Base-by-base conservation (phyloP, 37 sponge, comb jelly and placozoan species). In the Halisarca cf. caerulea region DNA sequence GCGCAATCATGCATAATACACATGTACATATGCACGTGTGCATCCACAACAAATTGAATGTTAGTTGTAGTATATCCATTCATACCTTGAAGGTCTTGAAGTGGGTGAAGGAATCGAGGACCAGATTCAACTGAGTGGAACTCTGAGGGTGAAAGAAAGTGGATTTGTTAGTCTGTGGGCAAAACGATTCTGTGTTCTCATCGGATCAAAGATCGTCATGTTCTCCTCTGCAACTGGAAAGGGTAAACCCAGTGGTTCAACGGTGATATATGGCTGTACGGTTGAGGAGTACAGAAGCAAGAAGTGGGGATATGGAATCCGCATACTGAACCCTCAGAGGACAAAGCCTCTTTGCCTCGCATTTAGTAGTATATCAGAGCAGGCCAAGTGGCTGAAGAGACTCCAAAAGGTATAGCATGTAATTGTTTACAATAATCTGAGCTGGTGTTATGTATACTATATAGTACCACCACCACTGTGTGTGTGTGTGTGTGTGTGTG, bases 101-200 rank as follows among this genome's bases (percentile, higher is more conserved):
- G 20, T 38, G 20, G 90, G 81, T 3, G 66, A 89, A n/a, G 54
- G 80, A 27, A 57, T 82, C 0, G 90, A 89, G 24, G 90, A 89
- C 23, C 81, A 75, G 20, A 88, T 87, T 0, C 90, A 93, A 75
- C 83, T 93, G 41, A 82, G 82, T 21, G 83, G 73, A 41, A 33
- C 62, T 8, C 38, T 89, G n/a, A 84, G 77, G 36, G 85, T 93
- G 6, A 93, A 93, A 58, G 93, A 93, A 53, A 81, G 27, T 28
- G 83, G 92, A 2, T 32, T 75, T 17, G 20, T 81, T 18, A 58
- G 59, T 24, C 38, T 75, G 38, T 96, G 94, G 92, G 77, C 54
- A 36, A 90, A 89, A 74, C 37, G 96, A 21, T 93, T 93, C 78
- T 89, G 94, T 58, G 82, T 96, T 24, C 92, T 96, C 37, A 85